phyloP scores from a whole-genome alignment of 2,888 invertebrate species.

The Peribatodes rhomboidaria region DNA sequence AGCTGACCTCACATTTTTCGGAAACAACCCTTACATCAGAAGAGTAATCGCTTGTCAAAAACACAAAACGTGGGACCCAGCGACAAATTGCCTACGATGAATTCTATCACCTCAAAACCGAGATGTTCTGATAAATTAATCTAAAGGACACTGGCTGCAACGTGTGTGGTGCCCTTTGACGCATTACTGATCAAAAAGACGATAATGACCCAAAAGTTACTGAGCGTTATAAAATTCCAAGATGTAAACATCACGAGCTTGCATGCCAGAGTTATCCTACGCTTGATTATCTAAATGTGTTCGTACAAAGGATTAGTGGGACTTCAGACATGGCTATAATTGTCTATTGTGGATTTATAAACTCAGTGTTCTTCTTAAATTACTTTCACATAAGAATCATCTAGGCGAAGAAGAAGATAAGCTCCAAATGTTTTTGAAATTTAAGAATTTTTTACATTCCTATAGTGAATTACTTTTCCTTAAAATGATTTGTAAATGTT shows the following conservation, averaged over 20 bases:
- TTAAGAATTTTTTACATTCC: too few relatives aligned
- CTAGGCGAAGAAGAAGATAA: too few relatives aligned
- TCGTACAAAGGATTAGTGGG: constrained; percentile 70
- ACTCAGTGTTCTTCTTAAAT: constrained; percentile 44
- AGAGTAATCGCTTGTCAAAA: constrained; percentile 36
- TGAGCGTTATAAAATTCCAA: constrained; percentile 77
- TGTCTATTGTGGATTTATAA: constrained; percentile 64
- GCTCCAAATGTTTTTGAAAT: too few relatives aligned
- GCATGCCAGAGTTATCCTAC: constrained; percentile 62
- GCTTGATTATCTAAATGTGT: constrained; percentile 79
- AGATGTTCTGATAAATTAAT: constrained; percentile 74
- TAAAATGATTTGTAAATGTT: too few relatives aligned
- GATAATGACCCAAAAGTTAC: constrained; percentile 72
- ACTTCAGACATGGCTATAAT: constrained; percentile 66
- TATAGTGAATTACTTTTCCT: too few relatives aligned
- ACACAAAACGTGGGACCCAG: constrained; percentile 30
- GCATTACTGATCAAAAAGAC: constrained; percentile 76
- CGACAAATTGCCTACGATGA: constrained; percentile 49
- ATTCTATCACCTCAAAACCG: constrained; percentile 55
- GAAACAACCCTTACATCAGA: constrained; percentile 26
- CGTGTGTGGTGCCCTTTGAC: constrained; percentile 81
- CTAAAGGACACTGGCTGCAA: constrained; percentile 64
- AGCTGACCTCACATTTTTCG: constrained; percentile 18
- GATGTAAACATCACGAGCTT: constrained; percentile 75
- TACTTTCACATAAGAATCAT: too few relatives aligned